Conservation (phyloP, 2,113 vertebrate genomes). For the Dromiciops gliroides region DNA sequence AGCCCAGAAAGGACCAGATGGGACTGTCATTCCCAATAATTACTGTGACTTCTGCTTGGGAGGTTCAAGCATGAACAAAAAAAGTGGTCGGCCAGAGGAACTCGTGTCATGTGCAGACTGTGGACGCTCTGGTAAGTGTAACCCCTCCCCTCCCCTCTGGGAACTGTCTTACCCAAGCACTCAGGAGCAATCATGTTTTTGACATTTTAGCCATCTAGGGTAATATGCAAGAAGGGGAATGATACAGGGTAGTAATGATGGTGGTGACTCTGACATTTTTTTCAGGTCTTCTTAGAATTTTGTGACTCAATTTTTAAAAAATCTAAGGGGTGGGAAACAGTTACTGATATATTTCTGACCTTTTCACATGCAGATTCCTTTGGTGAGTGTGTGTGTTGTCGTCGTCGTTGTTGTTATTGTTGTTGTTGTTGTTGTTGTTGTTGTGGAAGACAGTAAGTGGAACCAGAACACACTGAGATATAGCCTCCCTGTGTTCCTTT, state of each 20-base stretch:
- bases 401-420: not conserved
- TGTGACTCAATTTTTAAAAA: not conserved
- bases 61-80: constrained; percentile 94
- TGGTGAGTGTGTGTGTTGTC: constrained; percentile 8
- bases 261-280: constrained; percentile 49
- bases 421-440: not conserved
- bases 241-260: not conserved
- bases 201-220: constrained; percentile 49
- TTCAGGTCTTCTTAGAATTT: constrained; percentile 51
- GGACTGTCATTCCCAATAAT: constrained; percentile 94
- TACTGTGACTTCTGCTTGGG: constrained; percentile 98
- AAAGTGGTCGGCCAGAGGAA: constrained; percentile 94
- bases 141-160: constrained; percentile 64
- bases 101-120: constrained; percentile 95
- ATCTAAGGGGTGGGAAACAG: constrained; percentile 38
- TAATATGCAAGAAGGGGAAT: not conserved
- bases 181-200: constrained; percentile 11
- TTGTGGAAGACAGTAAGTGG: not conserved
- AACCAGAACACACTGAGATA: not conserved
- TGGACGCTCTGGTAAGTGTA: constrained; percentile 93
- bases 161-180: constrained; percentile 65
- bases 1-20: constrained; percentile 95
- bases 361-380: constrained; percentile 5
- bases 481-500: not conserved
- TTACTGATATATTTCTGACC: constrained; percentile 38